A percentile compares a stretch with the other conserved stretches of the same genome.
These are phyloP conservation scores for Oligia latruncula DNA, from an alignment of 2,888 invertebrate species.

Conservation along the genomic window DNA sequence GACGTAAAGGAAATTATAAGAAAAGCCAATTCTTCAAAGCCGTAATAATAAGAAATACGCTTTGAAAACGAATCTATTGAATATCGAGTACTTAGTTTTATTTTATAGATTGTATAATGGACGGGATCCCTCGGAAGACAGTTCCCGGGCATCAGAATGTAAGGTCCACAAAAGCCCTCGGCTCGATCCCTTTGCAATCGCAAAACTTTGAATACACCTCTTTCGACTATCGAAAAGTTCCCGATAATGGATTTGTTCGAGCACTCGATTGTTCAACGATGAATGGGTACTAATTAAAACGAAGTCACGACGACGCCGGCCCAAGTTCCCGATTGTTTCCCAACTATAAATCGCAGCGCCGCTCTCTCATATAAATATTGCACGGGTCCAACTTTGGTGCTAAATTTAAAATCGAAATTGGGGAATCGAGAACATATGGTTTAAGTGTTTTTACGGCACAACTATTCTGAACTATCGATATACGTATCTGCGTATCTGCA, in stretches of 20 bases:
- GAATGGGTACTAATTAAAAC: slow-evolving; percentile 91
- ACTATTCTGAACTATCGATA: slow-evolving; percentile 59
- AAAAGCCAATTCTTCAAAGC: slow-evolving; percentile 60
- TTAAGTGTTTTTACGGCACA: slow-evolving; percentile 68
- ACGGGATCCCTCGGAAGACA: slow-evolving; percentile 70
- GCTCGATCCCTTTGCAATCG: slow-evolving; percentile 81
- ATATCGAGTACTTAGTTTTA: slow-evolving; percentile 65
- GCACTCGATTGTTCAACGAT: slow-evolving; percentile 89
- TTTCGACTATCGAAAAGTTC: slow-evolving; percentile 90
- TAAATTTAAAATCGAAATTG: slow-evolving; percentile 87
- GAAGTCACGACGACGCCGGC: slow-evolving; percentile 88
- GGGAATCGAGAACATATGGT: slow-evolving; percentile 75
- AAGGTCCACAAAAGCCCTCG: slow-evolving; percentile 76
- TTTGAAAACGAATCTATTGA: slow-evolving; percentile 62
- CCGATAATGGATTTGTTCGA: slow-evolving; percentile 89
- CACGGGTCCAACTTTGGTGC: slow-evolving; percentile 83
- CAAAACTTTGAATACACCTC: slow-evolving; percentile 88
- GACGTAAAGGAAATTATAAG: slow-evolving; percentile 75
- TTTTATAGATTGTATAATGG: slow-evolving; percentile 70
- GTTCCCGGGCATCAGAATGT: slow-evolving; percentile 71
- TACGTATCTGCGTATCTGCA: slow-evolving; percentile 43
- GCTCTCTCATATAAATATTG: slow-evolving; percentile 88
- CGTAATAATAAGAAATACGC: slow-evolving; percentile 58
- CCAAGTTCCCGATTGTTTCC: slow-evolving; percentile 88
- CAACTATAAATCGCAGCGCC: slow-evolving; percentile 86